phyloP scores from a whole-genome alignment of 1,140 invertebrate species.

The Lineus longissimus region DNA sequence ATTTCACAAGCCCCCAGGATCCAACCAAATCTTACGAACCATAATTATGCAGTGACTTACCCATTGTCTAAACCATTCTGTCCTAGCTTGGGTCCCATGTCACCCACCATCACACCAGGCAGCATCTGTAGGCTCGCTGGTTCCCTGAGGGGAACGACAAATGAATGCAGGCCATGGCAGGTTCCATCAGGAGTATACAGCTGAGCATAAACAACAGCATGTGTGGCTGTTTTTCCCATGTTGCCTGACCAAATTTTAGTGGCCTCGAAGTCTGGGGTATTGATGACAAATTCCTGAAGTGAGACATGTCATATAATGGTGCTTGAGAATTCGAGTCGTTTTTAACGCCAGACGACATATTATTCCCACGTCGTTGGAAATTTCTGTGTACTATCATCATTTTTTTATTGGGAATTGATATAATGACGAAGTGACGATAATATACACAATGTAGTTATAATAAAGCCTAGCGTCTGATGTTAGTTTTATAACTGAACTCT shows the following conservation, averaged over 20 bases:
- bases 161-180: constrained; percentile 83
- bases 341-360: too few relatives aligned
- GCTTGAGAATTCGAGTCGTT: too few relatives aligned
- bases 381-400: too few relatives aligned
- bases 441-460: too few relatives aligned
- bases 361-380: too few relatives aligned
- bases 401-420: background rate
- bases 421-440: too few relatives aligned
- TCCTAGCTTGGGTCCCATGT: constrained; percentile 85
- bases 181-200: constrained; percentile 73
- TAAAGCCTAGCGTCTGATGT: too few relatives aligned
- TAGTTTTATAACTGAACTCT: too few relatives aligned
- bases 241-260: constrained; percentile 86
- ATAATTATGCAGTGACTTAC: too few relatives aligned
- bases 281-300: constrained; percentile 74
- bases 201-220: constrained; percentile 85
- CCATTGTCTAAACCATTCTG: constrained; percentile 89
- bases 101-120: constrained; percentile 73
- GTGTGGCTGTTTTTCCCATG: constrained; percentile 75
- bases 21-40: too few relatives aligned
- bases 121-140: constrained; percentile 68
- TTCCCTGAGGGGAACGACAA: constrained; percentile 78
- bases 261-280: constrained; percentile 89
- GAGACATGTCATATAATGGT: background rate
- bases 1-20: too few relatives aligned